Evolutionary conservation across 2,888 invertebrate genomes (phyloP).

Genomic region (Lapara coniferarum): DNA sequence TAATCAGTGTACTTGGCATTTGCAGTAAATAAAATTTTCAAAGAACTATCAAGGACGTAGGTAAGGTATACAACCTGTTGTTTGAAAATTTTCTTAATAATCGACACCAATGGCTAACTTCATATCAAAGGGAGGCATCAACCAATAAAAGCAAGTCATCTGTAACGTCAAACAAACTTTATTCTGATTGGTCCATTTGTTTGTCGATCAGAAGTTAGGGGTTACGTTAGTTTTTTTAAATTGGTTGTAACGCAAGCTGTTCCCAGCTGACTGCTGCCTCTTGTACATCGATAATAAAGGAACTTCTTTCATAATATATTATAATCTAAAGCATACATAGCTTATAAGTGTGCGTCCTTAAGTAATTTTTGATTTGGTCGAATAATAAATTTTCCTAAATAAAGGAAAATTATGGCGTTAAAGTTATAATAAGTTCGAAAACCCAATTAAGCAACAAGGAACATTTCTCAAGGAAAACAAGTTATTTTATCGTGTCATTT

Average conservation of each 20-base stretch:
- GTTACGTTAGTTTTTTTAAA: no score
- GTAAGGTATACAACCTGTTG: neutral
- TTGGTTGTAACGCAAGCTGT: no score
- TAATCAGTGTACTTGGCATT: conserved; percentile 3
- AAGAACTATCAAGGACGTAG: neutral
- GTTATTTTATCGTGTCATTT: neutral
- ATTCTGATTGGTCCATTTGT: no score
- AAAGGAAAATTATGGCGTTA: neutral
- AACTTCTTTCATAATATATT: conserved; percentile 9
- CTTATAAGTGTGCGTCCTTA: conserved; percentile 8
- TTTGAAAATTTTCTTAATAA: no score
- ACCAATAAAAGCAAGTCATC: no score
- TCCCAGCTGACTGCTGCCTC: neutral
- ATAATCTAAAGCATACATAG: conserved; percentile 3
- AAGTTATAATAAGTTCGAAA: neutral
- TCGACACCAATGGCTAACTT: no score
- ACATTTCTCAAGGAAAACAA: neutral
- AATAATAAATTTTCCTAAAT: neutral
- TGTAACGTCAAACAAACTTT: no score
- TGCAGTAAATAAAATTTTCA: neutral
- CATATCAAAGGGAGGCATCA: no score
- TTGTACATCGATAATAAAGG: conserved; percentile 3
- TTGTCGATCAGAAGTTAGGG: no score
- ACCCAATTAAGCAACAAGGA: neutral
- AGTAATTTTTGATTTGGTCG: conserved; percentile 4